Conservation (phyloP, 2,888 invertebrate genomes). For the Leptinotarsa rubiginosa region DNA sequence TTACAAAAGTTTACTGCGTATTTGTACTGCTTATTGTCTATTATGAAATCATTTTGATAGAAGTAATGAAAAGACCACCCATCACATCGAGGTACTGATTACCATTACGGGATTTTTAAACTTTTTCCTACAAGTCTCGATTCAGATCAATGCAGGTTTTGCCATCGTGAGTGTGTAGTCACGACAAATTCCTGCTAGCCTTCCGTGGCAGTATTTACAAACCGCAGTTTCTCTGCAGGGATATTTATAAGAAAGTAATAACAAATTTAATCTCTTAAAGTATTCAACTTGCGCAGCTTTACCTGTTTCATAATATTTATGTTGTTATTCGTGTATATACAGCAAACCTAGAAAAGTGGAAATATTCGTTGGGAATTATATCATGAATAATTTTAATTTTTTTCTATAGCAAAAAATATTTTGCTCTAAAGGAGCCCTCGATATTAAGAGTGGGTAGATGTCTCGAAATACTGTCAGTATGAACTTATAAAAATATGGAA, state of each 20-base stretch:
- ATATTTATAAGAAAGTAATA: not conserved
- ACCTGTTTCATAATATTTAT: too few species aligned
- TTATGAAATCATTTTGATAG: not conserved
- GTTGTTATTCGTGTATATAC: too few species aligned
- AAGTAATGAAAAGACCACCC: slow-evolving; percentile 34
- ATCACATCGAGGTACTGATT: slow-evolving; percentile 11
- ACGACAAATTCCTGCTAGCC: slow-evolving; percentile 36
- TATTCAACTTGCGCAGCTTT: too few species aligned
- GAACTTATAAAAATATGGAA: too few species aligned
- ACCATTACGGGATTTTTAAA: not conserved
- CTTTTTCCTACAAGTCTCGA: slow-evolving; percentile 30
- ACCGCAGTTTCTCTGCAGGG: not conserved
- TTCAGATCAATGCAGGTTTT: slow-evolving; percentile 35
- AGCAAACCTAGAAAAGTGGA: too few species aligned
- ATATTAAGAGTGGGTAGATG: too few species aligned
- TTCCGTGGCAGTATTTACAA: slow-evolving; percentile 22
- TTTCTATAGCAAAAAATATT: too few species aligned
- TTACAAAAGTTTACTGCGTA: not conserved
- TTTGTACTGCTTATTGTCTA: not conserved
- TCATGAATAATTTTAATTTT: too few species aligned
- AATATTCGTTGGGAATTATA: too few species aligned
- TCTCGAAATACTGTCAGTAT: too few species aligned
- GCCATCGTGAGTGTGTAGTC: slow-evolving; percentile 34
- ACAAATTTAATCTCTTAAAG: too few species aligned
- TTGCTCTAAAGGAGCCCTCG: too few species aligned